A percentile compares a stretch with the other conserved stretches of the same genome.
Conservation (phyloP, 1,140 invertebrate genomes). For the Daktulosphaira vitifoliae region DNA sequence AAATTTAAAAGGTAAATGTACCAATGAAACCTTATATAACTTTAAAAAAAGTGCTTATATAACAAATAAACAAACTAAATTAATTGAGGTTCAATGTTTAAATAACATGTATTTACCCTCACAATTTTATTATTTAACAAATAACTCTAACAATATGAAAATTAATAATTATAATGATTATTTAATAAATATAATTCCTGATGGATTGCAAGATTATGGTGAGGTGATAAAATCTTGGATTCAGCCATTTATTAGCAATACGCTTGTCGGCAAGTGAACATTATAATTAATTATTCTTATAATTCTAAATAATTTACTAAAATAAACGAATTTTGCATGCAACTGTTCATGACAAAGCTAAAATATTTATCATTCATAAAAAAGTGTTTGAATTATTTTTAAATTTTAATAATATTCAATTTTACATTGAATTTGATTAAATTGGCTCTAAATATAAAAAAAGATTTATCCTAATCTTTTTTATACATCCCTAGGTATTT, state of each 20-base stretch:
- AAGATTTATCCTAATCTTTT: no score
- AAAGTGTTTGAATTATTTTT: no score
- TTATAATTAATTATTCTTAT: no score
- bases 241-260: conserved; percentile 15
- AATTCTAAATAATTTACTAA: no score
- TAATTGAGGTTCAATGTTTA: conserved; percentile 6
- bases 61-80: conserved; percentile 3
- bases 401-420: no score
- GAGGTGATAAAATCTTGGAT: conserved; percentile 1
- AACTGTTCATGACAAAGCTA: no score
- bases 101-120: conserved; percentile 6
- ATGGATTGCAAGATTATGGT: neutral
- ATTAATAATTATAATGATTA: conserved; percentile 18
- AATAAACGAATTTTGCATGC: no score
- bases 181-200: conserved; percentile 7
- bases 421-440: no score
- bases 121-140: neutral
- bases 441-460: no score
- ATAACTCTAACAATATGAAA: neutral
- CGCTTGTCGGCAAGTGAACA: no score
- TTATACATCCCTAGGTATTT: no score
- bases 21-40: neutral
- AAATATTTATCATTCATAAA: no score
- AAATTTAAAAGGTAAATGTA: neutral
- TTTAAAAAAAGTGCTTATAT: conserved; percentile 15